A percentile compares a stretch with the other conserved stretches of the same genome.
phyloP scores from a whole-genome alignment of 2,113 vertebrate genomes.

The Trogon surrucura region DNA sequence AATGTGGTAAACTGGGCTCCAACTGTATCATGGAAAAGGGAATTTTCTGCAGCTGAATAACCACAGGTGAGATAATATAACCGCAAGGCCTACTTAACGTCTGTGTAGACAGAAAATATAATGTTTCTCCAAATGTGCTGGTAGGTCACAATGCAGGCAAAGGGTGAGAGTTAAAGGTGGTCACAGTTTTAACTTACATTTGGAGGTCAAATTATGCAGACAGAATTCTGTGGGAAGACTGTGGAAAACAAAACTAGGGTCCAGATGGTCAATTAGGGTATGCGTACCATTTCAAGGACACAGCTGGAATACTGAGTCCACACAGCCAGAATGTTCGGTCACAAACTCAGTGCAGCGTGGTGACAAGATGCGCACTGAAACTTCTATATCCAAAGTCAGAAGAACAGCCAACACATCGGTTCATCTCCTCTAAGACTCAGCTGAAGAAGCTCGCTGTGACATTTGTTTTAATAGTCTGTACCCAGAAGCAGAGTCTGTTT shows the following conservation, averaged over 20 bases:
- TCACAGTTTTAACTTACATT: neutral
- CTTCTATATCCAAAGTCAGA: neutral
- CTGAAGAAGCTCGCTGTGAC: neutral
- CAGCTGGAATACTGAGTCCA: neutral
- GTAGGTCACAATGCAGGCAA: neutral
- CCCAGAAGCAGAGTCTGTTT: neutral
- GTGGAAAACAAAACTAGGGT: neutral
- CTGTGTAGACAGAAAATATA: neutral
- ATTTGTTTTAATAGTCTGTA: neutral
- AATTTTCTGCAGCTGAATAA: slow-evolving; percentile 30
- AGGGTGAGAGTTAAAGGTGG: neutral
- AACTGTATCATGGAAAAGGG: neutral
- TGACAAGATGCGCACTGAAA: neutral
- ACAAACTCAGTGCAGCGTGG: neutral
- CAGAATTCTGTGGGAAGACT: neutral
- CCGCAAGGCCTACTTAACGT: neutral
- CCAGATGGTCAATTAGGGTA: neutral
- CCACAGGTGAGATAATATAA: slow-evolving; percentile 13
- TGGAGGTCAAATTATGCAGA: neutral
- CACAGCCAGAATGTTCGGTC: neutral
- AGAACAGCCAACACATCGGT: neutral
- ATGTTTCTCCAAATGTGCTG: neutral
- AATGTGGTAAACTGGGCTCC: neutral
- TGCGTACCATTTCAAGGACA: neutral
- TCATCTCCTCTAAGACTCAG: neutral